Percentiles rank a stretch among this genome's conserved stretches.
phyloP scores from a whole-genome alignment of 1,140 invertebrate species.

The Leptinotarsa undecemlineata region DNA sequence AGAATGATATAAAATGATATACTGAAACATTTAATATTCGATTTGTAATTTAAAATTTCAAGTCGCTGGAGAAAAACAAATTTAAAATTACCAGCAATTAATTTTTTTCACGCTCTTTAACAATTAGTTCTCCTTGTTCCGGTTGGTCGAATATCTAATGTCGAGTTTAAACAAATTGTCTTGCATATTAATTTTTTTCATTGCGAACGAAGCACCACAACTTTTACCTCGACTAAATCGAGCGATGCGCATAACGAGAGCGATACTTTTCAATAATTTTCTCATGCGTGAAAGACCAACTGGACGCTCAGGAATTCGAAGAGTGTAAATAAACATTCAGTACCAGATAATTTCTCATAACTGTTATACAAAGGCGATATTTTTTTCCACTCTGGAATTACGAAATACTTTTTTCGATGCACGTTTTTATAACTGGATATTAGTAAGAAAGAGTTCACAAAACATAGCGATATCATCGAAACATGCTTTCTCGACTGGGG shows the following conservation, averaged over 20 bases:
- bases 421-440: too few species aligned
- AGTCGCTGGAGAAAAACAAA: neutral
- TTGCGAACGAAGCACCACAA: neutral
- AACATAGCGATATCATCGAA: too few species aligned
- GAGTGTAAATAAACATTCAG: neutral
- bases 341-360: too few species aligned
- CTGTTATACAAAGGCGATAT: too few species aligned
- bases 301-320: neutral
- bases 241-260: neutral
- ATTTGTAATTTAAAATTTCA: neutral
- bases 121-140: slow-evolving; percentile 2
- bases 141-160: slow-evolving; percentile 1
- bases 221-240: slow-evolving; percentile 2
- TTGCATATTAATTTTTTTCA: slow-evolving; percentile 29
- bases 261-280: neutral
- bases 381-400: too few species aligned
- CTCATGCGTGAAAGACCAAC: neutral
- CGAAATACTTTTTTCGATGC: too few species aligned
- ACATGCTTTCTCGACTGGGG: too few species aligned
- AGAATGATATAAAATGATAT: too few species aligned
- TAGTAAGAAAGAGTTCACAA: too few species aligned
- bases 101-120: slow-evolving; percentile 17
- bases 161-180: slow-evolving; percentile 23
- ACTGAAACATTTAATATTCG: neutral
- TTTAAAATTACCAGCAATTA: neutral